A percentile compares a stretch with the other conserved stretches of the same genome.
Evolutionary conservation across 2,888 invertebrate genomes (phyloP).

Genomic region (Drosophila neotestacea): DNA sequence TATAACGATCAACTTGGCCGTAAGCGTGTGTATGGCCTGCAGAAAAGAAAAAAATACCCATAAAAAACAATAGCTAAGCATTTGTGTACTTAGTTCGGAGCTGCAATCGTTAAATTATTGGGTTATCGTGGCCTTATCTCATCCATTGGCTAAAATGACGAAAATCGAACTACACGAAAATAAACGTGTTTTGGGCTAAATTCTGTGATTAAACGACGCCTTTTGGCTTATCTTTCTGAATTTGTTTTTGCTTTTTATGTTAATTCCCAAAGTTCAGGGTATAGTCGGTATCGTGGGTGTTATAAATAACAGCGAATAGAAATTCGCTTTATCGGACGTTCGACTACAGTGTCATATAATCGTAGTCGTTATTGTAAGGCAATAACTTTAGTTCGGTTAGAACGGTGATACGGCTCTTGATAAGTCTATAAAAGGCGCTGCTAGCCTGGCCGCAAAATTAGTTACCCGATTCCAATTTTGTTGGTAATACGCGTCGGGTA

Average conservation of each 20-base stretch:
- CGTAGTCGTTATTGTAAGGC: slow-evolving; percentile 62
- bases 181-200: slow-evolving; percentile 29
- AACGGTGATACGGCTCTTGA: slow-evolving; percentile 38
- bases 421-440: slow-evolving; percentile 79
- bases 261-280: slow-evolving; percentile 34
- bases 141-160: slow-evolving; percentile 23
- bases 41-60: slow-evolving; percentile 8
- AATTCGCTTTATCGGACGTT: slow-evolving; percentile 67
- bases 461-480: slow-evolving; percentile 72
- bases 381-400: slow-evolving; percentile 49
- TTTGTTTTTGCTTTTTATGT: slow-evolving; percentile 58
- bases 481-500: slow-evolving; percentile 69
- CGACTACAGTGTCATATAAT: slow-evolving; percentile 66
- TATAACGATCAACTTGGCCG: slow-evolving; percentile 14
- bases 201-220: slow-evolving; percentile 41
- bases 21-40: background rate
- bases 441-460: slow-evolving; percentile 55
- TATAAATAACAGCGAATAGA: slow-evolving; percentile 64
- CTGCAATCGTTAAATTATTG: slow-evolving; percentile 28
- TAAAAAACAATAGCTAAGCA: slow-evolving; percentile 14
- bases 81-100: slow-evolving; percentile 3
- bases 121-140: slow-evolving; percentile 44
- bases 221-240: slow-evolving; percentile 56
- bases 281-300: slow-evolving; percentile 18
- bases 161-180: slow-evolving; percentile 37